Evolutionary conservation across 2,113 vertebrate species (phyloP).

Genomic region (Sapayoa aenigma): DNA sequence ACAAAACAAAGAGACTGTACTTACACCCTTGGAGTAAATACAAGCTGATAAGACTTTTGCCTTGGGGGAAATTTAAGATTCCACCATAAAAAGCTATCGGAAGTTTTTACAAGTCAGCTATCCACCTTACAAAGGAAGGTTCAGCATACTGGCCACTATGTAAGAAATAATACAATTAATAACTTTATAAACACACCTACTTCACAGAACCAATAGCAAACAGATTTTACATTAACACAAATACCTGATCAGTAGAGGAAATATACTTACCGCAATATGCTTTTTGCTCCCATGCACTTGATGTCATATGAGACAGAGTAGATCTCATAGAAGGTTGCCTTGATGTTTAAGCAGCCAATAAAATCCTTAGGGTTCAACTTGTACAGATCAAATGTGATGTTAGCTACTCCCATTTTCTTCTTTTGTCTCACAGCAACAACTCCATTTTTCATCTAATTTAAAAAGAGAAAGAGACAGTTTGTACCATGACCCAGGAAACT

Average conservation of each 20-base stretch:
- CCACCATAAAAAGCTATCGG: neutral
- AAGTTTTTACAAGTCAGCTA: neutral
- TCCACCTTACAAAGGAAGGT: neutral
- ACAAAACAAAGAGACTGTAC: neutral
- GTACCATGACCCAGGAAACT: neutral
- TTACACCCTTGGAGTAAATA: neutral
- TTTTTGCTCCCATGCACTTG: constrained; percentile 77
- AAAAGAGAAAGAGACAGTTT: neutral
- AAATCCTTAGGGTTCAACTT: constrained; percentile 84
- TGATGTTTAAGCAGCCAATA: constrained; percentile 82
- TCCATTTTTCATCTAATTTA: constrained; percentile 47
- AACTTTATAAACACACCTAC: neutral
- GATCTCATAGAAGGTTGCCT: constrained; percentile 82
- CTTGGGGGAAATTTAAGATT: neutral
- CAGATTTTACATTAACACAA: neutral
- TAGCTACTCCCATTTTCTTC: constrained; percentile 81
- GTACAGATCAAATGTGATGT: constrained; percentile 83
- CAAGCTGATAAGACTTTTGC: neutral
- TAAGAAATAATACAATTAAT: neutral
- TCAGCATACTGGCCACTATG: neutral
- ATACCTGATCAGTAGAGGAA: neutral
- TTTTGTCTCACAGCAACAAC: neutral
- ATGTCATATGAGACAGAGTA: constrained; percentile 83
- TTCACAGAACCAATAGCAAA: neutral
- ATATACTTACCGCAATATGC: constrained; percentile 72